Base-by-base conservation (phyloP, 2,797 vertebrate species). In the Rhinophrynus dorsalis region DNA sequence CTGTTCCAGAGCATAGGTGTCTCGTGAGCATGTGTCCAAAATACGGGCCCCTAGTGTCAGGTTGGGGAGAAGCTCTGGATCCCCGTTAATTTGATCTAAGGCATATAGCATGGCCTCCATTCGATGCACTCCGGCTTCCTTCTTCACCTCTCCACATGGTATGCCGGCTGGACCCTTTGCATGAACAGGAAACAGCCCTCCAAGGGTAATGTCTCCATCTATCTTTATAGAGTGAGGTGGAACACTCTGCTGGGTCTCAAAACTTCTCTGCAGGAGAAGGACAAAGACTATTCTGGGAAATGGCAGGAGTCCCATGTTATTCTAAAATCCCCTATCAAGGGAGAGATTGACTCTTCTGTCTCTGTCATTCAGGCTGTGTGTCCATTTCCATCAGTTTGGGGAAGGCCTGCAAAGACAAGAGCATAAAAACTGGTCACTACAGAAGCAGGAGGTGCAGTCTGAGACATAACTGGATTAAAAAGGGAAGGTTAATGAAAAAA, bases 81-180 rank as follows among this genome's bases (percentile, higher is more conserved):
- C 93, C 0, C 87, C 82, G 77, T 96, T 96, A 60, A 96, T 91
- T 37, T 91, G 92, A 76, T 96, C 95, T 77, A 96, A 80, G 0
- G 94, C 94, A 1, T 96, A 96, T 15, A 96, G 71, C 94, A 96
- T 96, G 78, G 94, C 95, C 75, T 96, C 95, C 83, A 96, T 82
- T 0, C 95, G 91, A 62, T 96, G 95, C 74, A 96, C 88, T 0
- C 95, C 95, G 66, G 94, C 92, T 79, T 96, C 95, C 73, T 94
- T 95, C 85, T 95, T 94, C 24, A 95, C 82, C 32, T 85, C 86
- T 0, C 94, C 94, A 0, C 94, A 96, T 0, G 92, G 87, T 1
- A 89, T 55, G 0, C 94, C 94, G 0, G 92, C 88, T 0, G 90
- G 89, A 0, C 94, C 95, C 0, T 92, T 90, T 23, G 92, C 75